A percentile compares a stretch with the other conserved stretches of the same genome.
These are phyloP conservation scores for Aspidapion aeneum DNA, from an alignment of 2,888 invertebrate species.

Conservation along the genomic window DNA sequence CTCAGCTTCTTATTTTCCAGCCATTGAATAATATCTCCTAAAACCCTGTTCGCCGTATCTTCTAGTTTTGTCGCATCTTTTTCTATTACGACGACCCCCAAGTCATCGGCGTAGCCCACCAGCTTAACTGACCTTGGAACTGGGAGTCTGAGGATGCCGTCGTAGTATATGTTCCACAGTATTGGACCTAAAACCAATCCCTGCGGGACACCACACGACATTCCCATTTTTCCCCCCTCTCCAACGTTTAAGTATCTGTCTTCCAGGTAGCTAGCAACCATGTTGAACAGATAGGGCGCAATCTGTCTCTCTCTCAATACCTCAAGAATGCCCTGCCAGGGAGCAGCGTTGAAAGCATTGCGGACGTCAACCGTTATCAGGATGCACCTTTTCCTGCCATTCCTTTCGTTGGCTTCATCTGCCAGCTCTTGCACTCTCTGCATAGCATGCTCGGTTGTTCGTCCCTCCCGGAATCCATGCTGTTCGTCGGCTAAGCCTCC, in stretches of 20 bases:
- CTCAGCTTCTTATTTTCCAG: conserved; percentile 7
- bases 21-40: background rate
- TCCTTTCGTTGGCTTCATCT: no score
- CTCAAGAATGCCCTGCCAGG: conserved; percentile 11
- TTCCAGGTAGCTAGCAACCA: conserved; percentile 17
- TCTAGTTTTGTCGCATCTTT: conserved; percentile 5
- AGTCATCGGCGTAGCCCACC: conserved; percentile 9
- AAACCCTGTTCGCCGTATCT: background rate
- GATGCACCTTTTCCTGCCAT: no score
- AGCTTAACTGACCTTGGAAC: background rate
- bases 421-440: no score
- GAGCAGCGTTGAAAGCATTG: conserved; percentile 17
- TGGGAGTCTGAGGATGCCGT: conserved; percentile 2
- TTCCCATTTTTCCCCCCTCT: background rate
- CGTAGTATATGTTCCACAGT: conserved; percentile 11
- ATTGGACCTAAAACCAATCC: conserved; percentile 10
- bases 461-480: no score
- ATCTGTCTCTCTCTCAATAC: conserved; percentile 2
- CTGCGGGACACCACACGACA: conserved; percentile 15
- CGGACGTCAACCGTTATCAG: no score
- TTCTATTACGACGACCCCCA: conserved; percentile 3
- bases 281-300: conserved; percentile 10
- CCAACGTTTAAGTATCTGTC: conserved; percentile 4
- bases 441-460: no score
- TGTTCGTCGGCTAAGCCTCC: no score